A percentile compares a stretch with the other conserved stretches of the same genome.
Conservation (phyloP, 2,797 vertebrate species). For the Tauraco hartlaubi region DNA sequence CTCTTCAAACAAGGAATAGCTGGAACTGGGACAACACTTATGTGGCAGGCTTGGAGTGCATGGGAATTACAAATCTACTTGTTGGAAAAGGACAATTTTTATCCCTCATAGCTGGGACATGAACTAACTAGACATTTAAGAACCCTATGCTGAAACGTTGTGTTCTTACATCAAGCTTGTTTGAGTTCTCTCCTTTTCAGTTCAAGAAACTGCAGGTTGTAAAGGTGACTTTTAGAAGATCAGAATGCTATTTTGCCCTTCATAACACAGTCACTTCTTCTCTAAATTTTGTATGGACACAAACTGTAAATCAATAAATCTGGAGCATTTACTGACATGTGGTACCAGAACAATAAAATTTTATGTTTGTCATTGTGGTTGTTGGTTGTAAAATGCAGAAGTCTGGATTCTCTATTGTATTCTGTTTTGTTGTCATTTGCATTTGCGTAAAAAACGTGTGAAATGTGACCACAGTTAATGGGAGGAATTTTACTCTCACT, state of each 20-base stretch:
- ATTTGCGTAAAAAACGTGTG: slow-evolving; percentile 49
- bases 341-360: slow-evolving; percentile 46
- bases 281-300: not conserved
- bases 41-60: not conserved
- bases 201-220: not conserved
- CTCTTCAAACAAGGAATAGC: not conserved
- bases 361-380: slow-evolving; percentile 46
- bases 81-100: not conserved
- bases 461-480: slow-evolving; percentile 49
- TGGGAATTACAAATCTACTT: not conserved
- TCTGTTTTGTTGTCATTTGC: slow-evolving; percentile 27
- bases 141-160: not conserved
- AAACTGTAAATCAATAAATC: slow-evolving; percentile 39
- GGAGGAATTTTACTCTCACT: slow-evolving; percentile 52
- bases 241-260: not conserved
- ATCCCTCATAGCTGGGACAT: not conserved
- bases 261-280: not conserved
- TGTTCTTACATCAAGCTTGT: not conserved
- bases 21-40: not conserved
- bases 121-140: not conserved
- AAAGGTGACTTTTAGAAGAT: not conserved
- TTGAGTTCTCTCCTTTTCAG: not conserved
- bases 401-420: slow-evolving; percentile 44
- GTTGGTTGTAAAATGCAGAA: slow-evolving; percentile 41
- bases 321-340: slow-evolving; percentile 17